Evolutionary conservation across 2,888 invertebrate genomes (phyloP).

Genomic region (Campoplex capitator): DNA sequence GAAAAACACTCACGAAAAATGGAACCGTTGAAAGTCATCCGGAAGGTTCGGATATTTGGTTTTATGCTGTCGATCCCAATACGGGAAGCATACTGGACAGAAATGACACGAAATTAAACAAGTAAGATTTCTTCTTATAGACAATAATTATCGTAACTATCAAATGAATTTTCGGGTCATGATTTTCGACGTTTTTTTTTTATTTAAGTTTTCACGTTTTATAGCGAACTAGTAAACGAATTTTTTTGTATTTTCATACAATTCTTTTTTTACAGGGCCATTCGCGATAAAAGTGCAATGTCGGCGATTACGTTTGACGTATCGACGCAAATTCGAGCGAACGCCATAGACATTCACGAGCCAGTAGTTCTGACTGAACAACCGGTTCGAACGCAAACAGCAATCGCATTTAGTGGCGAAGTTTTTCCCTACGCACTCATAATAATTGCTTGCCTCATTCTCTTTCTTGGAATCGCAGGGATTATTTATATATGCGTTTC

Average conservation of each 20-base stretch:
- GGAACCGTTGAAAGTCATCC: slow-evolving; percentile 89
- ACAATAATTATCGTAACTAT: neutral
- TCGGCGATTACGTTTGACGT: slow-evolving; percentile 89
- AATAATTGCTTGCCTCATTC: slow-evolving; percentile 94
- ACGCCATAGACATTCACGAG: slow-evolving; percentile 89
- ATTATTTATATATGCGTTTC: slow-evolving; percentile 97
- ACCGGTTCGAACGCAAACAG: slow-evolving; percentile 85
- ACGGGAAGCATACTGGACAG: slow-evolving; percentile 90
- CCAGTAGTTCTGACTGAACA: slow-evolving; percentile 86
- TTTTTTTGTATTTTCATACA: neutral
- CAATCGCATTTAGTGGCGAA: slow-evolving; percentile 87
- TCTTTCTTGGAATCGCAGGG: slow-evolving; percentile 94
- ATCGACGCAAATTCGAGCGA: slow-evolving; percentile 89
- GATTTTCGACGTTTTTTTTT: neutral
- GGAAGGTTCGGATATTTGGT: slow-evolving; percentile 94
- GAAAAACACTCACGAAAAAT: slow-evolving; percentile 90
- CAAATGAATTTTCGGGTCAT: neutral
- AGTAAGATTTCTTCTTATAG: slow-evolving; percentile 84
- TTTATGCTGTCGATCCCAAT: slow-evolving; percentile 93
- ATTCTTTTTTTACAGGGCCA: slow-evolving; percentile 82
- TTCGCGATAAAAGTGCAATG: slow-evolving; percentile 88
- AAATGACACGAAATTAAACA: slow-evolving; percentile 90
- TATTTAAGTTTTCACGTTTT: neutral
- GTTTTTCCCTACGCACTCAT: slow-evolving; percentile 96
- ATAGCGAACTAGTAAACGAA: neutral